Conservation (phyloP, 2,888 invertebrate genomes). For the Acrobasis repandana region DNA sequence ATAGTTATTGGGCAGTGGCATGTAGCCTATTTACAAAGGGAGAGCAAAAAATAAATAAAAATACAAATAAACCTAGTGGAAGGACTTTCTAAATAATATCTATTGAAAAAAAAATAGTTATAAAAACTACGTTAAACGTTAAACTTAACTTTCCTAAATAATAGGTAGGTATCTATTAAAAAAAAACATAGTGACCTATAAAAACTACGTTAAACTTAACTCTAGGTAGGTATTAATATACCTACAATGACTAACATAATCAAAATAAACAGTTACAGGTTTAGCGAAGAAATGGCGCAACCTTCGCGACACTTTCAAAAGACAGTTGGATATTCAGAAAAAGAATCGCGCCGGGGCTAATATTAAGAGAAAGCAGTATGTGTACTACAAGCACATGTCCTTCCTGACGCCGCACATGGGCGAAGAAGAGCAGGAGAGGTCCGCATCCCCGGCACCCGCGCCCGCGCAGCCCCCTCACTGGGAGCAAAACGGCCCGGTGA, state of each 20-base stretch:
- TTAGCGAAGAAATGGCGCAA: constrained; percentile 53
- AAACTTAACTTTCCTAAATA: too few relatives aligned
- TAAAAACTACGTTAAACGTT: too few relatives aligned
- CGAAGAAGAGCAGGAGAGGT: constrained; percentile 22
- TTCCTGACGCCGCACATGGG: constrained; percentile 46
- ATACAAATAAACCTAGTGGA: too few relatives aligned
- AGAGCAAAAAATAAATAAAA: too few relatives aligned
- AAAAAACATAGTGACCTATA: too few relatives aligned
- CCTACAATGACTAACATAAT: not conserved
- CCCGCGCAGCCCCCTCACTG: constrained; percentile 14
- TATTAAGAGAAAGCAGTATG: constrained; percentile 45
- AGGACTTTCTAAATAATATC: too few relatives aligned
- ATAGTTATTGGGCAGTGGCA: too few relatives aligned
- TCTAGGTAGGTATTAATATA: too few relatives aligned
- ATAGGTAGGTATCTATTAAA: too few relatives aligned
- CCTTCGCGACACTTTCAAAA: constrained; percentile 50
- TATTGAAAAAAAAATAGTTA: too few relatives aligned
- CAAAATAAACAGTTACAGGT: constrained; percentile 39
- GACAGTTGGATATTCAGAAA: constrained; percentile 42
- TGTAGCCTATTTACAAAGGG: too few relatives aligned
- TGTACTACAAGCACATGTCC: constrained; percentile 52
- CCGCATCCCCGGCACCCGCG: constrained; percentile 11
- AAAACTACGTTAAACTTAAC: too few relatives aligned
- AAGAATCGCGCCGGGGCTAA: constrained; percentile 37
- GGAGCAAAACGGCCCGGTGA: not conserved